phyloP scores from a whole-genome alignment of 2,113 vertebrate species.

The Globicephala melas region DNA sequence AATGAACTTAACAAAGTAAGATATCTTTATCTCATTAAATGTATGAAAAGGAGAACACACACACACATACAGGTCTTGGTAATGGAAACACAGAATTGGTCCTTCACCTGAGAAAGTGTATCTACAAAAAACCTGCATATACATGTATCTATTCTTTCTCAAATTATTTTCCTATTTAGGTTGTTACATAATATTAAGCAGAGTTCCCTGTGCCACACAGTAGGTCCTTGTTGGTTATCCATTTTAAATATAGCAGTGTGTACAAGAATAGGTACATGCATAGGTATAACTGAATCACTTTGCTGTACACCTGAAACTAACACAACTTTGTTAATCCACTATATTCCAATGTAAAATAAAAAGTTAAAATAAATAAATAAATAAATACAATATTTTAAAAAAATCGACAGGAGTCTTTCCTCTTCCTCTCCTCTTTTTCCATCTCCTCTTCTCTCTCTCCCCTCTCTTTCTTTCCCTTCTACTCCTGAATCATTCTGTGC shows the following conservation, averaged over 20 bases:
- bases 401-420: rapidly evolving
- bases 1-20: not conserved
- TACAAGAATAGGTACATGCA: not conserved
- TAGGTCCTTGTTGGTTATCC: not conserved
- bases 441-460: not conserved
- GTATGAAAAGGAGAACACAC: not conserved
- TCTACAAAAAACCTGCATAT: not conserved
- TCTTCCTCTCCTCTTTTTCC: not conserved
- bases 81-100: not conserved
- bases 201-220: not conserved
- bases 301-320: not conserved
- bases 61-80: not conserved
- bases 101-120: not conserved
- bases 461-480: not conserved
- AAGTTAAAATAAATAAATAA: not conserved
- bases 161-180: not conserved
- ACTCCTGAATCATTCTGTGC: not conserved
- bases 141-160: not conserved
- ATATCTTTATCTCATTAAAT: not conserved
- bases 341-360: not conserved
- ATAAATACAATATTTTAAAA: not conserved
- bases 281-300: not conserved
- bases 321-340: not conserved
- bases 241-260: not conserved
- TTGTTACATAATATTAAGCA: not conserved